A percentile compares a stretch with the other conserved stretches of the same genome.
Evolutionary conservation across 2,888 invertebrate genomes (phyloP).

Genomic region (Ophion ventricosus): DNA sequence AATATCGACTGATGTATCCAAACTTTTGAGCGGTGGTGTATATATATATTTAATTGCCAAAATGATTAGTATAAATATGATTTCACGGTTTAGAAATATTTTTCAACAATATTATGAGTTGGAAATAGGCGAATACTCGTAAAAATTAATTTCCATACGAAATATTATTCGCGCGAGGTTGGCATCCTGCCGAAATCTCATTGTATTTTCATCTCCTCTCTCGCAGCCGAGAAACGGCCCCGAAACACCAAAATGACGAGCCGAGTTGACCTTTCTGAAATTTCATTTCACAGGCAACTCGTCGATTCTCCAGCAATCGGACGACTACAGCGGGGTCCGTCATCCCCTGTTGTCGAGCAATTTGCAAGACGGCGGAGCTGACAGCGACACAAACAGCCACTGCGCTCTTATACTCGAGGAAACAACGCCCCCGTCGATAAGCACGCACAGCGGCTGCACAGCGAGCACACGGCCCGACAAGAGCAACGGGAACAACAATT

Average conservation of each 20-base stretch:
- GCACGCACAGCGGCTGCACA: constrained; percentile 76
- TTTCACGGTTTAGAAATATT: no score
- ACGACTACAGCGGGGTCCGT: constrained; percentile 75
- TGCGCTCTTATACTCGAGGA: constrained; percentile 85
- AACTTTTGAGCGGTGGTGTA: no score
- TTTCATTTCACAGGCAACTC: constrained; percentile 74
- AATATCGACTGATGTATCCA: no score
- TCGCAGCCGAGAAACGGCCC: no score
- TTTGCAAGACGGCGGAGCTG: constrained; percentile 84
- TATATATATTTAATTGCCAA: no score
- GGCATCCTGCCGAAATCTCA: no score
- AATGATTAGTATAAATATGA: no score
- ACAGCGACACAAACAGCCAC: constrained; percentile 86
- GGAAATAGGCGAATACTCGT: no score
- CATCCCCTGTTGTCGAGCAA: constrained; percentile 79
- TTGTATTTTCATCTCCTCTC: no score
- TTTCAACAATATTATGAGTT: no score
- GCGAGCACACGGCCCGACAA: constrained; percentile 83
- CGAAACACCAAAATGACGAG: neutral
- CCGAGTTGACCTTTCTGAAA: neutral
- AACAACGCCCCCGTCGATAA: constrained; percentile 80
- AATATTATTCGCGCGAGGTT: no score
- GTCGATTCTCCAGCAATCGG: constrained; percentile 77
- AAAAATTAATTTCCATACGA: no score
- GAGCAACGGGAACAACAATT: constrained; percentile 91